Base-by-base conservation (phyloP, 2,888 invertebrate species). In the Ochropleura leucogaster region DNA sequence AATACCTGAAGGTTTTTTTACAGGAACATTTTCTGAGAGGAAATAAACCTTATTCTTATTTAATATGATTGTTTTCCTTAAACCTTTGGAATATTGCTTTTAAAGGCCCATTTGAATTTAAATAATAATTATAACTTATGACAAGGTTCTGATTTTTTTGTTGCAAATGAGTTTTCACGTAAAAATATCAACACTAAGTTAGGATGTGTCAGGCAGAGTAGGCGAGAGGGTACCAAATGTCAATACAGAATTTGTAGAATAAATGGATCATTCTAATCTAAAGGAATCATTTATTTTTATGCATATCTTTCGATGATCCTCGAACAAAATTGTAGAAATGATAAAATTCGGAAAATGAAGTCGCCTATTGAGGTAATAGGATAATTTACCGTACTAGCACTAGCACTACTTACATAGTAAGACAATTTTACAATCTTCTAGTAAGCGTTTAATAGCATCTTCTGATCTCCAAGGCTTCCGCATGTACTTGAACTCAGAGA, bases 61-160 rank as follows among this genome's bases (percentile, higher is more conserved):
- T 40, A 44, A 42, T 68, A 44, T 74, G 44, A 51, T 55, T 40
- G 40, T 66, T 79, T 78, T 80, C 81, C 82, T 60, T 20, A 30
- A 68, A 65, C 60, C 68, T 68, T 65, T 65, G 60, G 18, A 53
- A 67, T 62, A 59, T 77, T 77, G 69, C 66, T 66, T 55, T 16
- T 72, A 51, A 74, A 77, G 69, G 82, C 20, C 55, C n/a, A 72
- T 66, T 63, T 55, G 30, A 49, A 63, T 9, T 72, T 76, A 68
- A 72, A 68, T 62, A 51, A 49, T 49, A 30, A 65, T 62, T 66
- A n/a, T 30, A 53, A 30, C 6, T 40, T 10, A 20, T 10, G 14
- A 18, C n/a, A 46, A 44, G 42, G 30, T 16, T n/a, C 30, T 9
- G 51, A 69, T 53, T 75, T 16, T 40, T 46, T 60, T 51, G 6